phyloP scores from a whole-genome alignment of 2,113 vertebrate genomes.

The Parotia lawesii region DNA sequence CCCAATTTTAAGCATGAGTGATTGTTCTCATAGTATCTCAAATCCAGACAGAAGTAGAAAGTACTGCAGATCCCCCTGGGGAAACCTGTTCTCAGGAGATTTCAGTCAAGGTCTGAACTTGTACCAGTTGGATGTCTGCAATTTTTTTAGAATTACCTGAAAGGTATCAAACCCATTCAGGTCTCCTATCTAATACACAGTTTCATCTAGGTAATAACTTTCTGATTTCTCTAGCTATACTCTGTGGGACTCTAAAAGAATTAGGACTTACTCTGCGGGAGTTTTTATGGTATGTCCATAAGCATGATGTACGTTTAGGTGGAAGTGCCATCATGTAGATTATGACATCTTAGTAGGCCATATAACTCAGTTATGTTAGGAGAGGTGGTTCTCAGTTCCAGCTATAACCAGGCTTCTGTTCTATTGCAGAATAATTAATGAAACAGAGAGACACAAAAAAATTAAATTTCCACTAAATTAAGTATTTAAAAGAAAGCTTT shows the following conservation, averaged over 20 bases:
- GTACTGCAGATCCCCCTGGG: neutral
- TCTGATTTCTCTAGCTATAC: neutral
- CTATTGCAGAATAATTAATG: slow-evolving; percentile 53
- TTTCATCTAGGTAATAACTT: neutral
- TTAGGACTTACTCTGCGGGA: neutral
- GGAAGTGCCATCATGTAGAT: neutral
- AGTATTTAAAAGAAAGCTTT: slow-evolving; percentile 64
- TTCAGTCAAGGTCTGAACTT: neutral
- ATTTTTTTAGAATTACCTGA: neutral
- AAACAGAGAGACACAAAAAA: neutral
- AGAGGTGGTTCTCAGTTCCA: neutral
- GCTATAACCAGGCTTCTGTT: slow-evolving; percentile 16
- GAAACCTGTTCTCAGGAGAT: neutral
- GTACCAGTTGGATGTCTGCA: neutral
- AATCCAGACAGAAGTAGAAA: neutral
- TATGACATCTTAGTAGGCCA: neutral
- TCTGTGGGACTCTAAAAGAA: neutral
- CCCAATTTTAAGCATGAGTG: slow-evolving; percentile 43
- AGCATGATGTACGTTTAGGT: neutral
- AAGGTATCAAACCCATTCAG: neutral
- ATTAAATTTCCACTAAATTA: slow-evolving; percentile 52
- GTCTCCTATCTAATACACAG: neutral
- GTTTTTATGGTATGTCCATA: neutral
- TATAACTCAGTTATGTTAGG: neutral
- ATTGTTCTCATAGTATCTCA: neutral